Conservation (phyloP, 2,797 vertebrate species). For the Loris lydekkerianus region DNA sequence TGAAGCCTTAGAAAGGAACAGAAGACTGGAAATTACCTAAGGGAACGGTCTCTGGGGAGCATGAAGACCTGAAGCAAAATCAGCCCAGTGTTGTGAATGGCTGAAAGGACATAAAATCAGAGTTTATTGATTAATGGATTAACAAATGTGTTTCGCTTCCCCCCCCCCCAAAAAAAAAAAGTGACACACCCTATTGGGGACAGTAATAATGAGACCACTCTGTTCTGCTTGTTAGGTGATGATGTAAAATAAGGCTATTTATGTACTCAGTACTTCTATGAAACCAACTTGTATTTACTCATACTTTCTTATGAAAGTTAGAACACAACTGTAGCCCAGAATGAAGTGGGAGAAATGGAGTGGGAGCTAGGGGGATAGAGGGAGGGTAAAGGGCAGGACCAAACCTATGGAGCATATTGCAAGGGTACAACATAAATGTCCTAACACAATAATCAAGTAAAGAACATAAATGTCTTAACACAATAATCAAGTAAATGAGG, state of each 20-base stretch:
- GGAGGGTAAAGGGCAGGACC: too few species aligned
- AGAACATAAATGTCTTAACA: too few species aligned
- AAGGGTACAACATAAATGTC: too few species aligned
- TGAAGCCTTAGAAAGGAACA: conserved; percentile 21
- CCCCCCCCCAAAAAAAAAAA: background rate
- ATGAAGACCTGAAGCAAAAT: background rate
- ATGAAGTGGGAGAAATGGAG: too few species aligned
- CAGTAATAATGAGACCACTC: background rate
- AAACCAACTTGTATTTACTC: too few species aligned
- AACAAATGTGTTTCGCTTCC: background rate
- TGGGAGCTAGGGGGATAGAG: too few species aligned
- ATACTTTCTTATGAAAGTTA: too few species aligned
- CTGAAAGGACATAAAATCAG: background rate
- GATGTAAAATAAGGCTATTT: background rate
- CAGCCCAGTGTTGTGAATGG: background rate
- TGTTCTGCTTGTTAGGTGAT: background rate
- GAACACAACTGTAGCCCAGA: too few species aligned
- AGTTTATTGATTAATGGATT: background rate
- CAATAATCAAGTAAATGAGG: too few species aligned
- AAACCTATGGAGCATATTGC: too few species aligned
- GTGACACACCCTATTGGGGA: background rate
- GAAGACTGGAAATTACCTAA: conserved; percentile 68
- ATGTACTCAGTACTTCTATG: too few species aligned
- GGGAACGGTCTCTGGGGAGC: conserved; percentile 16
- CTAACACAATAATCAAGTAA: too few species aligned